Evolutionary conservation across 2,113 vertebrate species (phyloP), one percentile per base, ranked within the genome.

Genomic region (Pteropus alecto): DNA sequence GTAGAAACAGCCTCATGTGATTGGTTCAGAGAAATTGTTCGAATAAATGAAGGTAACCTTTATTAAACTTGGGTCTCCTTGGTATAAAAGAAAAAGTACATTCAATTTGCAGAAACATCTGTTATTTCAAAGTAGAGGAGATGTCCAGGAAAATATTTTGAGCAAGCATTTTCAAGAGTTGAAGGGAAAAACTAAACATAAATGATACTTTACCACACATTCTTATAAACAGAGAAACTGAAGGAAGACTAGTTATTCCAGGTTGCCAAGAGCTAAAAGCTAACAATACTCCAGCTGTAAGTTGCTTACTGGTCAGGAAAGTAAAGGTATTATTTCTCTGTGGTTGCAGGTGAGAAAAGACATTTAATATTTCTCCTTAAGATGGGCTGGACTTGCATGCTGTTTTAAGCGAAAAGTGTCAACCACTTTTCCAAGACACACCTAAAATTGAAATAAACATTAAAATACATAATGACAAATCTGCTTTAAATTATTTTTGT

Each of bases 171-270:
- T 60, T 83, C n/a, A 88, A 94, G 35, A 88, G n/a, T 19, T 79
- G 46, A 93, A 86, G 30, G 19, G 24, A 51, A 90, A 95, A 83
- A 22, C 7, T 46, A 83, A 84, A 93, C 48, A 56, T 46, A 61
- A 91, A 65, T 38, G 61, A 90, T 35, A 93, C 61, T 87, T 97
- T 78, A 89, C 35, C 33, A 58, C 21, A 84, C n/a, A 78, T 78
- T 94, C 83, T 96, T 90, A 91, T 48, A 58, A 91, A 87, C 30
- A 87, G 24, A 94, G n/a, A 85, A 95, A 93, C 16, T 73, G 43
- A 3, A 96, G 35, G 22, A 24, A 63, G 16, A 38, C 19, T 78
- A 83, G 70, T 93, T 95, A 96, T 85, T 63, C 3, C 21, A 85
- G 22, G 22, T 92, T 89, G 41, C 67, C n/a, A 61, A 84, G 84